Percentiles rank a stretch among this genome's conserved stretches.
phyloP scores from a whole-genome alignment of 2,797 vertebrate genomes.

The Falco biarmicus region DNA sequence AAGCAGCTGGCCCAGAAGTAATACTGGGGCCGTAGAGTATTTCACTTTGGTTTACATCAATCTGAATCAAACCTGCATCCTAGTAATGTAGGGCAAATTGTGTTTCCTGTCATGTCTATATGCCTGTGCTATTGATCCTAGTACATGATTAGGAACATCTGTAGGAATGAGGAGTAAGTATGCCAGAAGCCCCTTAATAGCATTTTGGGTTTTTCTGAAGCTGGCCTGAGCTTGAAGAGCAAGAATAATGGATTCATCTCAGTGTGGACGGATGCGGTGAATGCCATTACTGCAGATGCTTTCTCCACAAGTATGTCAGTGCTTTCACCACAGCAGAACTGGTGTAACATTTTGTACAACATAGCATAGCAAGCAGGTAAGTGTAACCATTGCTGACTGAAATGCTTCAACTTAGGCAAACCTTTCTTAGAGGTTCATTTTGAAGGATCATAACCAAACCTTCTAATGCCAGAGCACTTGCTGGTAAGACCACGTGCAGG shows the following conservation, averaged over 20 bases:
- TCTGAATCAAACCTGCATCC: not conserved
- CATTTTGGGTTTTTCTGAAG: not conserved
- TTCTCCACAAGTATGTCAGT: not conserved
- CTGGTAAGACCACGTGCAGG: not conserved
- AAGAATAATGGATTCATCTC: not conserved
- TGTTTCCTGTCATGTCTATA: not conserved
- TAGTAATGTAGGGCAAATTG: too few species aligned
- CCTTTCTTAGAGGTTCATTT: not conserved
- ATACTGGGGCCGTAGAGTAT: not conserved
- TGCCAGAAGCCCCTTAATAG: not conserved
- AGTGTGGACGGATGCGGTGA: not conserved
- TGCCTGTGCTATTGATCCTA: not conserved
- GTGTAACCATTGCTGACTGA: not conserved
- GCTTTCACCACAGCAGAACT: not conserved
- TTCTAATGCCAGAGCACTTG: not conserved
- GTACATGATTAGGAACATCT: accelerated
- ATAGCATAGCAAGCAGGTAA: accelerated
- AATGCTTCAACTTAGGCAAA: not conserved
- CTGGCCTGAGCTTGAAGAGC: not conserved
- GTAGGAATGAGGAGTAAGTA: not conserved
- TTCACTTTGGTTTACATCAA: not conserved
- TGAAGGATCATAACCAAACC: not conserved
- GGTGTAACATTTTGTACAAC: accelerated
- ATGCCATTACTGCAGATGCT: not conserved
- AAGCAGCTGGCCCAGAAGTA: not conserved